These are phyloP conservation scores for Philopedon plagiatum DNA, from an alignment of 2,888 invertebrate species.

Conservation along the genomic window DNA sequence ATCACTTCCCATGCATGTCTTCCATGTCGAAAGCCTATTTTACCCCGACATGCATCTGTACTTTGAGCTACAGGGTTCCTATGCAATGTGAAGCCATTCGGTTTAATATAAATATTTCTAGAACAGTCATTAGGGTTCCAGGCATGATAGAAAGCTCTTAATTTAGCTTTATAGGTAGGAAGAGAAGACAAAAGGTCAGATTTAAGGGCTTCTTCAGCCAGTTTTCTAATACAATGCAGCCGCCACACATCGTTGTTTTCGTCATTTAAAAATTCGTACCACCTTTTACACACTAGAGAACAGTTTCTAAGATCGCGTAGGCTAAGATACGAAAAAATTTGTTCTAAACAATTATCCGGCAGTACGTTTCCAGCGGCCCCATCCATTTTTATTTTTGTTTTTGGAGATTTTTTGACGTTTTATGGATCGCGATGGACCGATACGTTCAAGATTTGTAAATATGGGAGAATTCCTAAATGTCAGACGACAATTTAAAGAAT, in stretches of 20 bases:
- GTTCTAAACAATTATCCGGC: conserved; percentile 87
- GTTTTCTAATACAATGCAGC: conserved; percentile 86
- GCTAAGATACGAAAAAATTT: conserved; percentile 92
- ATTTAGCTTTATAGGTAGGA: conserved; percentile 92
- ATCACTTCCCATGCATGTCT: conserved; percentile 98
- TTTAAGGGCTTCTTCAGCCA: conserved; percentile 90
- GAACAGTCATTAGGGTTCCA: conserved; percentile 99
- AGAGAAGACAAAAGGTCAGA: conserved; percentile 92
- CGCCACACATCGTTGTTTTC: conserved; percentile 98
- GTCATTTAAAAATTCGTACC: conserved; percentile 91
- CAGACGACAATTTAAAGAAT: background rate
- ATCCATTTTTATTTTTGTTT: conserved; percentile 66
- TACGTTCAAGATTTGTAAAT: conserved; percentile 16
- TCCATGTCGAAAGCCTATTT: conserved; percentile 91
- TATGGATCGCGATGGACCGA: background rate
- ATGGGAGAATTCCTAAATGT: background rate
- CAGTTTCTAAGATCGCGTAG: conserved; percentile 90
- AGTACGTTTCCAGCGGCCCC: conserved; percentile 76
- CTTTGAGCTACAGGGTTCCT: conserved; percentile 99
- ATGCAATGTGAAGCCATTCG: conserved; percentile 97
- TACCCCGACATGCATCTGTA: conserved; percentile 93
- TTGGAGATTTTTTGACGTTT: conserved; percentile 31
- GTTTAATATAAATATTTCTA: conserved; percentile 95
- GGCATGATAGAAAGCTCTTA: conserved; percentile 93
- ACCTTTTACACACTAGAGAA: conserved; percentile 92